Conservation (phyloP, 92 coral and sea anemone species). For the Nematostella vectensis region DNA sequence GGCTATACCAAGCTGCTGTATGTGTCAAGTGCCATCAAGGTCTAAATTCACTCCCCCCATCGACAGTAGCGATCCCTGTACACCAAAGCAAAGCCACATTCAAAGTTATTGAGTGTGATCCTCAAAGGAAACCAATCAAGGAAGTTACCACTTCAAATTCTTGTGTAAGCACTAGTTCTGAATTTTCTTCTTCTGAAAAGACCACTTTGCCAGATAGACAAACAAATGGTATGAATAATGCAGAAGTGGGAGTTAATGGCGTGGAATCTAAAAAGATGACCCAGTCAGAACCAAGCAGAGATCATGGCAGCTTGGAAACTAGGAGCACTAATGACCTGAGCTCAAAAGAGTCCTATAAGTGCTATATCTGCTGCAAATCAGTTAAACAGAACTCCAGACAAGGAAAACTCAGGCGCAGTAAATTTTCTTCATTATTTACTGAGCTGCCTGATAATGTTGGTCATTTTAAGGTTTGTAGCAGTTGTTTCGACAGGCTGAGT, state of each 20-base stretch:
- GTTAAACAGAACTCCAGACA: conserved; percentile 35
- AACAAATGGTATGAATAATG: neutral
- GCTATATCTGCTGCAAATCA: conserved; percentile 53
- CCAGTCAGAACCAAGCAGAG: neutral
- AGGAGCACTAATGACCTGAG: conserved; percentile 12
- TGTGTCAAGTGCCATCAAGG: conserved; percentile 49
- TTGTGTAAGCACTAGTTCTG: neutral
- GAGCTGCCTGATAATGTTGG: conserved; percentile 46
- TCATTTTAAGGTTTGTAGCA: conserved; percentile 44
- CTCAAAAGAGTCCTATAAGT: conserved; percentile 27
- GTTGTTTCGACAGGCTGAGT: conserved; percentile 56
- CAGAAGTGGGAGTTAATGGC: neutral
- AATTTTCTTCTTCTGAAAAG: neutral
- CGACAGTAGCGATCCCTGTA: conserved; percentile 3
- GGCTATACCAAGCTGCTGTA: conserved; percentile 97
- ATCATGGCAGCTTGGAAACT: conserved; percentile 1
- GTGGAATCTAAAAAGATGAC: neutral
- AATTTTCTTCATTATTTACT: conserved; percentile 52
- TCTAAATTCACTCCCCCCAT: conserved; percentile 10
- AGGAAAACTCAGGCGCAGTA: conserved; percentile 49
- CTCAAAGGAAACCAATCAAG: neutral
- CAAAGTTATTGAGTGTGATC: conserved; percentile 16
- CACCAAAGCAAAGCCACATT: conserved; percentile 11
- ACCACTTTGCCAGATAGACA: neutral
- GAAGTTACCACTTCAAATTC: conserved; percentile 1